These are phyloP conservation scores for Simalia tracyae DNA, from an alignment of 2,797 vertebrate species.

Conservation along the genomic window DNA sequence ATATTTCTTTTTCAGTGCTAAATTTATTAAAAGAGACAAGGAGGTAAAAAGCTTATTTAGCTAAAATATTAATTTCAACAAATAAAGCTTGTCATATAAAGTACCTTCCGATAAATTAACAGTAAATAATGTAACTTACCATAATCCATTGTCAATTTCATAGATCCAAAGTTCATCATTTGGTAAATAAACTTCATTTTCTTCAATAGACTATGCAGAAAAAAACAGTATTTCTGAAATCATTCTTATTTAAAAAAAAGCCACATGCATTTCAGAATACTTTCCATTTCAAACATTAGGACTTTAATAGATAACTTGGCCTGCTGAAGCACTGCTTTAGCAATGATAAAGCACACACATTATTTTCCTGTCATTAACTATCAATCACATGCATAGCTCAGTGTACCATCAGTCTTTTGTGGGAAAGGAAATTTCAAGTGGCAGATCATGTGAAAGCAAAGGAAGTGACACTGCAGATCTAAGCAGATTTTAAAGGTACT, in stretches of 20 bases:
- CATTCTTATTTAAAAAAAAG: neutral
- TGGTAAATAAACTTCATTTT: constrained; percentile 90
- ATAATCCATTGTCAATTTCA: constrained; percentile 86
- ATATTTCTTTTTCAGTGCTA: neutral
- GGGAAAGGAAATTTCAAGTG: neutral
- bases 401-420: neutral
- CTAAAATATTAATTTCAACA: neutral
- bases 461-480: neutral
- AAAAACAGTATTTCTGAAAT: constrained; percentile 33
- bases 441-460: neutral
- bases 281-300: neutral
- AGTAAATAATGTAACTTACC: constrained; percentile 74
- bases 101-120: neutral
- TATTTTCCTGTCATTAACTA: neutral
- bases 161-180: constrained; percentile 93
- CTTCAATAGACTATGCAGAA: constrained; percentile 83
- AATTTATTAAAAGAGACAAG: neutral
- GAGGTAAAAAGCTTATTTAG: neutral
- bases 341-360: neutral
- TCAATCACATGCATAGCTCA: neutral
- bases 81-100: neutral
- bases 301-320: neutral
- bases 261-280: neutral
- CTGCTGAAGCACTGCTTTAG: neutral
- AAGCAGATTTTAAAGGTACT: neutral